Conservation (phyloP, 2,797 vertebrate genomes). For the Karalla daura region DNA sequence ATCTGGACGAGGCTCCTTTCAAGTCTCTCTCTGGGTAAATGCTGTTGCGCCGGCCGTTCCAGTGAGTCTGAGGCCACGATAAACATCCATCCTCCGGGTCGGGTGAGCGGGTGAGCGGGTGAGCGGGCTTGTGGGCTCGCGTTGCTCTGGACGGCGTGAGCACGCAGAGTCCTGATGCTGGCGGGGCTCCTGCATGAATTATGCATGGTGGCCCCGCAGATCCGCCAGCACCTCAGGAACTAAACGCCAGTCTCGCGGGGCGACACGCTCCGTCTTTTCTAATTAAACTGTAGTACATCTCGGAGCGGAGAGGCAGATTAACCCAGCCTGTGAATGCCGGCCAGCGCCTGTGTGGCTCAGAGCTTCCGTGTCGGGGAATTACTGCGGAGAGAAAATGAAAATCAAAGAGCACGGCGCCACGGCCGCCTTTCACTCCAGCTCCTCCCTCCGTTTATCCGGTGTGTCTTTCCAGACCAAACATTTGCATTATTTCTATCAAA, state of each 20-base stretch:
- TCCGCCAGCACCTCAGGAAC: conserved; percentile 5
- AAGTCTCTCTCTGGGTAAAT: too few species aligned
- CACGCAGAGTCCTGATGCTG: not conserved
- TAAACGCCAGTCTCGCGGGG: not conserved
- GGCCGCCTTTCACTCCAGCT: not conserved
- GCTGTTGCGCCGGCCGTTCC: too few species aligned
- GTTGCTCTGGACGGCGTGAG: too few species aligned
- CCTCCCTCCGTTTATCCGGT: not conserved
- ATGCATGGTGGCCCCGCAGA: conserved; percentile 12
- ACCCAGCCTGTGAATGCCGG: not conserved
- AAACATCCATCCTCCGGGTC: too few species aligned
- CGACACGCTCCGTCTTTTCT: not conserved
- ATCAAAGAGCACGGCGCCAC: not conserved
- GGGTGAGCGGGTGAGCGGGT: too few species aligned
- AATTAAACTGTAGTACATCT: conserved; percentile 18
- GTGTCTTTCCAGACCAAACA: not conserved
- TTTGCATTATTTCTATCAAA: conserved; percentile 14
- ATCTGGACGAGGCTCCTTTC: too few species aligned
- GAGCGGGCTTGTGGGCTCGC: too few species aligned
- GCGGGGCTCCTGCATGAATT: conserved; percentile 2
- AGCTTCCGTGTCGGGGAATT: not conserved
- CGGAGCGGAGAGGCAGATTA: conserved; percentile 6
- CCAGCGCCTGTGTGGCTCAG: not conserved
- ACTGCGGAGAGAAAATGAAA: conserved; percentile 3
- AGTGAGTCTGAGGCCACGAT: too few species aligned